Conservation (phyloP, 2,797 vertebrate genomes). For the Phylloscopus collybita region DNA sequence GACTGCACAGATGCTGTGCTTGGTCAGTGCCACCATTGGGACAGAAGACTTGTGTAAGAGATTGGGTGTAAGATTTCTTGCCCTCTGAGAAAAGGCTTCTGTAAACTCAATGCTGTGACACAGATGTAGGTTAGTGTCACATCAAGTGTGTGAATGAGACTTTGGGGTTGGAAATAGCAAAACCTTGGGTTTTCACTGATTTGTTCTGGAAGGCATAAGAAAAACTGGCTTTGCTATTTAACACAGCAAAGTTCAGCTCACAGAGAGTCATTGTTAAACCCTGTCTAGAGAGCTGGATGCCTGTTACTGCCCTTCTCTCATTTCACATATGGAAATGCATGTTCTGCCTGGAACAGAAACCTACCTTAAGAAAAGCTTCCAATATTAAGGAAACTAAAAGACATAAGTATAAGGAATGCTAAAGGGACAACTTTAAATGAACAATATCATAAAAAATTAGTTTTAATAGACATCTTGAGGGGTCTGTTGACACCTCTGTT, state of each 20-base stretch:
- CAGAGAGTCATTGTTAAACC: background rate
- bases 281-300: background rate
- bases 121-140: background rate
- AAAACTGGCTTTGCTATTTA: background rate
- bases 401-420: background rate
- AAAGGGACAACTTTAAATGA: background rate
- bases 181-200: background rate
- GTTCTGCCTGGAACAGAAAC: background rate
- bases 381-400: background rate
- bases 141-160: background rate
- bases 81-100: background rate
- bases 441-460: background rate
- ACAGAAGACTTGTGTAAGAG: background rate
- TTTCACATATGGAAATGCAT: background rate
- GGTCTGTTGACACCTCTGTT: background rate
- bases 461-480: background rate
- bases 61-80: accelerated
- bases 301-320: background rate
- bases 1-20: accelerated
- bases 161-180: background rate
- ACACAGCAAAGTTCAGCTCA: background rate
- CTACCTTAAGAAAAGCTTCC: background rate
- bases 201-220: background rate
- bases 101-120: background rate
- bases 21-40: background rate